Evolutionary conservation across 2,888 invertebrate species (phyloP), one percentile per base, ranked within the genome.

Genomic region (Cheilosia scutellata): DNA sequence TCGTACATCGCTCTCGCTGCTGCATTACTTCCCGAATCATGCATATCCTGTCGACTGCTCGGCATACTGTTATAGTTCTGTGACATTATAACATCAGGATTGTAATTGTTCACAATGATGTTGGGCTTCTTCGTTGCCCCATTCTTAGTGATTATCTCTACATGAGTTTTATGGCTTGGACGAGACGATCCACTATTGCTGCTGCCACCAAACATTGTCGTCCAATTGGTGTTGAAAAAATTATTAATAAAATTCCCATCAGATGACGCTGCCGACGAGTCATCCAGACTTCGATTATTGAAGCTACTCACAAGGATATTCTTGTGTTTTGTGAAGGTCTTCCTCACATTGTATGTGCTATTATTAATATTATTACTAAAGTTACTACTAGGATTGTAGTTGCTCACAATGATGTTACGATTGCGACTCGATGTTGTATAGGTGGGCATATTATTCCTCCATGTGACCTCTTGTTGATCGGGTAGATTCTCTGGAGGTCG

Each of bases 131-230:
- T 94, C 70, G 95, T 94, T 87, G 95, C 94, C 80, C 95, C 95
- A 87, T 94, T 94, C 90, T 95, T 95, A 62, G 95, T 95, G 88
- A 95, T 95, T 88, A 95, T 94, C 92, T 95, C 95, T 53, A 95
- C 94, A 89, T 95, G 95, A 77, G 95, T 95, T 92, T 95, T 95
- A 92, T 95, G 95, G 89, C 94, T 95, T 79, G 95, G 95, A 89
- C 94, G 92, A 87, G 94, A 94, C 86, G 87, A 88, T 27, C 78
- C 87, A 55, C 70, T 82, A 29, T 57, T 77, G 20, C 90, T 90
- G 65, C 90, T 91, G 47, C 84, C 88, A 9, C 82, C 82, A 57
- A 89, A 89, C 68, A 89, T 89, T 2, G 89, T 89, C 40, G 89
- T 89, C 91, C 91, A 91, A 86, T 91, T 91, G 78, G 91, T 90